Percentiles rank a stretch among this genome's conserved stretches.
Evolutionary conservation across 2,888 invertebrate genomes (phyloP).

Genomic region (Chrysolina americana): DNA sequence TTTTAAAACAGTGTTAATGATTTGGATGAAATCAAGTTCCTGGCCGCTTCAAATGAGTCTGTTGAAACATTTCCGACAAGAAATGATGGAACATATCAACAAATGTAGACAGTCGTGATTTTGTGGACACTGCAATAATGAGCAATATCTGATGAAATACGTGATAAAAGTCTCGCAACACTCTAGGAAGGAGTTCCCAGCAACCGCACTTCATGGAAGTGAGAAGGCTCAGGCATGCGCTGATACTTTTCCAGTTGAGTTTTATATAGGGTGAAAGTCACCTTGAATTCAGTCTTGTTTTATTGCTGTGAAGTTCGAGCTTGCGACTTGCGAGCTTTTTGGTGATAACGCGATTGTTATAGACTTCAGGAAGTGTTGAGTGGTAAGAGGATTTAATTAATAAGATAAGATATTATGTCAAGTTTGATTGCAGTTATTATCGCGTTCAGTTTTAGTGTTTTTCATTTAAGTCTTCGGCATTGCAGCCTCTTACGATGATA

Average conservation of each 20-base stretch:
- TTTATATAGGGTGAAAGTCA: conserved; percentile 47
- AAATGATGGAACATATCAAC: too few species aligned
- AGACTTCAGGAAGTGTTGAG: not conserved
- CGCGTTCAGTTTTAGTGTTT: too few species aligned
- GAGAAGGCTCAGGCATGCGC: conserved; percentile 43
- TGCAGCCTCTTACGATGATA: too few species aligned
- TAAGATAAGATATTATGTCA: too few species aligned
- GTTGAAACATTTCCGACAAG: too few species aligned
- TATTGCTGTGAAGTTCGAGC: not conserved
- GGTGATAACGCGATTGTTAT: not conserved
- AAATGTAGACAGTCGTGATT: not conserved
- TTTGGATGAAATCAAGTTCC: not conserved
- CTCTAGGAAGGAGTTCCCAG: conserved; percentile 6
- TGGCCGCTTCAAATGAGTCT: not conserved
- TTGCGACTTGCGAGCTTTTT: conserved; percentile 1
- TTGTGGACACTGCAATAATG: not conserved
- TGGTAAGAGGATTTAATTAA: not conserved
- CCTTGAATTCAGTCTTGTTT: conserved; percentile 44
- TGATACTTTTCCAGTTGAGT: conserved; percentile 27
- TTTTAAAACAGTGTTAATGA: not conserved
- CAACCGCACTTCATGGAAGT: conserved; percentile 24
- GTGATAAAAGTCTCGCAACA: conserved; percentile 13
- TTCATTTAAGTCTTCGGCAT: too few species aligned
- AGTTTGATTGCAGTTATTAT: too few species aligned
- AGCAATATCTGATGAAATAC: conserved; percentile 14